Evolutionary conservation across 2,797 vertebrate genomes (phyloP), one percentile per base, ranked within the genome.

Genomic region (Pteropus rufus): DNA sequence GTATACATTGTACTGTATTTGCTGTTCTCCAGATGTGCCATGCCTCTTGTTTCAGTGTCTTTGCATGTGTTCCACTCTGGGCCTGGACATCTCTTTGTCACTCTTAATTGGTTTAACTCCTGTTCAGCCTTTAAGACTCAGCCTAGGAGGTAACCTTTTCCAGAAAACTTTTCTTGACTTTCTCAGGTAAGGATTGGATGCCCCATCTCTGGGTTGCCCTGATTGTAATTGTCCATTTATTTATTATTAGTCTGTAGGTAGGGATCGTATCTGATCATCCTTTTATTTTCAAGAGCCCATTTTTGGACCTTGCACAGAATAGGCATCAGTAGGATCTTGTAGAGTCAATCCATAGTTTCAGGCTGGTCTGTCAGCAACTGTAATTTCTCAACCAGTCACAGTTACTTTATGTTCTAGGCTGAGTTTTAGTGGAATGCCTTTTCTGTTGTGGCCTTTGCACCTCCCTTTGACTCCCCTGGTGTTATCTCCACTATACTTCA

Each of bases 201-300:
- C 18, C 46, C 39, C 6, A 73, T 49, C 15, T 94, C 36, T 92
- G 44, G 26, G 60, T 82, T 76, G 19, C 75, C n/a, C 62, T 79
- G 56, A 26, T 73, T 93, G 21, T 89, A 67, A 73, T 89, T 79
- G 56, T 73, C 15, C 24, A 16, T 70, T 88, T 72, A 44, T 85
- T 92, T 92, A 64, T 86, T 95, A 46, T 89, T 95, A 62, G 64
- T 87, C 29, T 90, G 46, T 77, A 49, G 52, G 46, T 58, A 88
- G 76, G 77, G 24, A 72, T 60, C 67, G 4, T 65, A 73, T 88
- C 29, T 73, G 39, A 83, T 70, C 7, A 79, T 77, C 15, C 26
- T 83, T 88, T 91, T 93, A 62, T 93, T 87, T 56, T 93, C 26
- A 76, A 76, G 34, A 76, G 26, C 46, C 34, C 18, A 21, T 87